These are phyloP conservation scores for Mechanitis messenoides DNA, from an alignment of 2,888 invertebrate genomes.

Conservation along the genomic window DNA sequence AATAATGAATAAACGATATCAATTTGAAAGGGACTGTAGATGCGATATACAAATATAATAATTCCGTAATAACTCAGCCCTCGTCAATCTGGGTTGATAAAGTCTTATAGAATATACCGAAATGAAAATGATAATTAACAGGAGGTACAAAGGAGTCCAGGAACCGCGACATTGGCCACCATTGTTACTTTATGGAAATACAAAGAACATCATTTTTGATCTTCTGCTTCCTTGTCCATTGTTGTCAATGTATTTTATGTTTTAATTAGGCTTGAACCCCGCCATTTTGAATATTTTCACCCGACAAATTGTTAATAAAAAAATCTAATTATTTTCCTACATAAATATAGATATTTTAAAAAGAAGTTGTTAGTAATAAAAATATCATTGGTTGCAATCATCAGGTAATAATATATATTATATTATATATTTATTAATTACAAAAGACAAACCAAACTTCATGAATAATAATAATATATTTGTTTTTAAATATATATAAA, in stretches of 20 bases:
- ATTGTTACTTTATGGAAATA: slow-evolving; percentile 54
- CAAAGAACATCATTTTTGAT: slow-evolving; percentile 60
- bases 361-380: too few relatives aligned
- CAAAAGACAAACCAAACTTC: too few relatives aligned
- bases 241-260: slow-evolving; percentile 55
- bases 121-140: slow-evolving; percentile 39
- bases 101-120: slow-evolving; percentile 22
- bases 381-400: too few relatives aligned
- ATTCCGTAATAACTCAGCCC: slow-evolving; percentile 7
- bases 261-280: neutral
- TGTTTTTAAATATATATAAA: too few relatives aligned
- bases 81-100: slow-evolving; percentile 27
- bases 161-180: slow-evolving; percentile 43
- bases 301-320: neutral
- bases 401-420: too few relatives aligned
- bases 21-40: neutral
- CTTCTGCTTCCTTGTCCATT: slow-evolving; percentile 47
- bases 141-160: slow-evolving; percentile 47
- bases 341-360: too few relatives aligned
- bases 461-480: too few relatives aligned
- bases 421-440: too few relatives aligned
- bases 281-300: neutral
- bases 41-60: slow-evolving; percentile 8
- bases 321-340: neutral
- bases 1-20: slow-evolving; percentile 3